Base-by-base conservation (phyloP, 2,888 invertebrate species). In the Trachelus tabidus region DNA sequence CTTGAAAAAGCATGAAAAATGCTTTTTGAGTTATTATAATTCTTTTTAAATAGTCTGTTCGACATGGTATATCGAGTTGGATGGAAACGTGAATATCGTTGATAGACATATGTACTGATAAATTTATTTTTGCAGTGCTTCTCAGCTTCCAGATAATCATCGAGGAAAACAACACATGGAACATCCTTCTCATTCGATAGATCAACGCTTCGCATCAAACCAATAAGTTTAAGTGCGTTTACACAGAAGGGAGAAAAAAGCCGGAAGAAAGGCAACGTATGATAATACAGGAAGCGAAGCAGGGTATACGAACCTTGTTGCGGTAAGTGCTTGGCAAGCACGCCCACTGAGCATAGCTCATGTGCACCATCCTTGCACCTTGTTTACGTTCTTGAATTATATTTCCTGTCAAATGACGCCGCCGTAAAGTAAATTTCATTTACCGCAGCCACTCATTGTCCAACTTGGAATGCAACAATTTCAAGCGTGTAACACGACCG, bases 321-420 rank as follows among this genome's bases (percentile, higher is more conserved):
- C 91, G 89, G 81, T 91, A 91, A 84, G 91, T 91, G 86, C 91
- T 91, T 81, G 91, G 91, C 85, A 91, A 85, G 79, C 91, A 91
- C 77, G 91, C 91, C 91, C 91, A 91, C 78, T 91, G 89, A 76
- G 91, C 91, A 84, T 91, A 91, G 83, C 91, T 91, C 90, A 88
- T 91, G 85, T 91, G 91, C 83, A 91, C 91, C 91, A 91, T 91
- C 82, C 80, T 83, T 75, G 69, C 34, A 40, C 23, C 23, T 56
- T 56, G 56, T 56, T 56, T 56, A 56, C 56, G 56, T 56, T 56
- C 56, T 56, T 56, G 23, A 56, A 56, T 56, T 56, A 23, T 56
- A 56, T 56, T 56, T 56, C 23, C 9, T 23, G 56, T 56, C 56
- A 56, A 56, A 56, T 23, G 56, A 56, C 56, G 56, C 23, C 56